Evolutionary conservation across 2,888 invertebrate genomes (phyloP), one percentile per base, ranked within the genome.

Genomic region (Meteorus cinctellus): DNA sequence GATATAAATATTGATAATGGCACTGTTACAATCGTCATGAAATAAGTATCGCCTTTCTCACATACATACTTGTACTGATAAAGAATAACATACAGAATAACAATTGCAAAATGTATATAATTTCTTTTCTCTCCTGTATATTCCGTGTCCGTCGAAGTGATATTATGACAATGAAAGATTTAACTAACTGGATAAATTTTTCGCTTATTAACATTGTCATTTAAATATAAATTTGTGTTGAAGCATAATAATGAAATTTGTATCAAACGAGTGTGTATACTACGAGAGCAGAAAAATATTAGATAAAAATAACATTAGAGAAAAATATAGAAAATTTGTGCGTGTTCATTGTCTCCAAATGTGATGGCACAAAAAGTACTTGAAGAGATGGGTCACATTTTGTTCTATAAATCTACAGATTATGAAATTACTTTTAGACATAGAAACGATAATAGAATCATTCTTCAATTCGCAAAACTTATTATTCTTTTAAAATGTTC

Each of bases 281-380:
- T 48, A 48, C 16, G 4, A n/a, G 5, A 74, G 59, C 27, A 59
- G 48, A 70, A 24, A 48, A 16, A 55, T 70, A 59, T 41, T 63
- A 48, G n/a, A n/a, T 24, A 34, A 55, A 67, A 71, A 79, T 48
- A 36, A 63, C 10, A 74, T 75, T 55, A 55, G 72, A 29, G 31
- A 29, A 12, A 62, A 29, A 31, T 10, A 65, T 16, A 16, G 34
- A 63, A 69, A 51, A 73, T 34, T 76, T 76, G 75, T 78, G 78
- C 76, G 77, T 73, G 59, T 78, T 74, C 66, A 71, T 55, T 70
- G 62, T 79, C 68, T 62, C 29, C 77, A 34, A 41, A 74, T 74
- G 59, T 75, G 68, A 60, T 48, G n/a, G 34, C 62, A 45, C 60
- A 36, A 70, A 51, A 66, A 31, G 66, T 65, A 45, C 31, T 59